These are phyloP conservation scores for Leptopilina clavipes DNA, from an alignment of 1,140 invertebrate species.

Conservation along the genomic window DNA sequence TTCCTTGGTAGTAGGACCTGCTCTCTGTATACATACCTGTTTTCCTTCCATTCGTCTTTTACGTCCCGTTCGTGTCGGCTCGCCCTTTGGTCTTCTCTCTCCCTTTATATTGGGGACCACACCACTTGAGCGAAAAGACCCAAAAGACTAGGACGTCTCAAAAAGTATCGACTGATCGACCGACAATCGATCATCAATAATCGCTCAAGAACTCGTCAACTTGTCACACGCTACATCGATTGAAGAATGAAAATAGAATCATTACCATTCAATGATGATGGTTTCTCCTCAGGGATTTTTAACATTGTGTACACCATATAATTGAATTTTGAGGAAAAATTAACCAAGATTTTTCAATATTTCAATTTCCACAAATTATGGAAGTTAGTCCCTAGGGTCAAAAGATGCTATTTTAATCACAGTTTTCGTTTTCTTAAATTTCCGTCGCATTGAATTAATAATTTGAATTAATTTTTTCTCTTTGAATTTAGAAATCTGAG, in stretches of 20 bases:
- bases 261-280: slow-evolving; percentile 6
- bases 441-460: no score
- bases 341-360: no score
- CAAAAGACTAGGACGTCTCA: slow-evolving; percentile 26
- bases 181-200: slow-evolving; percentile 42
- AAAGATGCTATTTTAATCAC: no score
- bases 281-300: background rate
- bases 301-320: background rate
- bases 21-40: slow-evolving; percentile 53
- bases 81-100: slow-evolving; percentile 36
- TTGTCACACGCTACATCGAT: slow-evolving; percentile 4
- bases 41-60: slow-evolving; percentile 41
- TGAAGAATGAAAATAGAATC: background rate
- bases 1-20: slow-evolving; percentile 66
- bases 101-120: slow-evolving; percentile 46
- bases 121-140: slow-evolving; percentile 37
- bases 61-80: slow-evolving; percentile 39
- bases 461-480: no score
- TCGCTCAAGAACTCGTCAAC: slow-evolving; percentile 17
- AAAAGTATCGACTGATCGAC: slow-evolving; percentile 36
- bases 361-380: no score
- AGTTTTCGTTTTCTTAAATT: no score
- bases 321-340: no score
- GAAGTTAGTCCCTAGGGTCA: no score
- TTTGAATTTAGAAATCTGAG: no score